phyloP scores from a whole-genome alignment of 2,888 invertebrate species.

The Agriopis aurantiaria region DNA sequence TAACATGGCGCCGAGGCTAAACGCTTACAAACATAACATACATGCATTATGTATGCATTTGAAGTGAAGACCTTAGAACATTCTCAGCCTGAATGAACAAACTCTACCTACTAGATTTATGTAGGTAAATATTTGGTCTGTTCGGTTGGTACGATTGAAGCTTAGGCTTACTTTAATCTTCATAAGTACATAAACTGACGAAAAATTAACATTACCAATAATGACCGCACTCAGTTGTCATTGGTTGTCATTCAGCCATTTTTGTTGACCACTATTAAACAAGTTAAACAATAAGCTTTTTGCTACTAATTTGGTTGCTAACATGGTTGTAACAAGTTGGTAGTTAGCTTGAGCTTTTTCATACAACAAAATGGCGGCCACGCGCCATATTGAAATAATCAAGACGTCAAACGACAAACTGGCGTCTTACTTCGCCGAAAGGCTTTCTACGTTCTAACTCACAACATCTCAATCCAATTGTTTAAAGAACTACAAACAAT shows the following conservation, averaged over 20 bases:
- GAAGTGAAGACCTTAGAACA: conserved; percentile 8
- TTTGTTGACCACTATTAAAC: background rate
- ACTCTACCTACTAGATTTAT: background rate
- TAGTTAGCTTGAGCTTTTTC: too few species aligned
- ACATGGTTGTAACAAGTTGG: too few species aligned
- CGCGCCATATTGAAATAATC: conserved; percentile 3
- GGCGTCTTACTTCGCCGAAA: conserved; percentile 7
- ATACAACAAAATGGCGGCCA: conserved; percentile 12
- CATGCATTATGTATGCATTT: conserved; percentile 24
- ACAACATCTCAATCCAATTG: conserved; percentile 36
- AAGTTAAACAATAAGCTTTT: background rate
- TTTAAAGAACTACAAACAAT: conserved; percentile 37
- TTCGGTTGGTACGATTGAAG: conserved; percentile 18
- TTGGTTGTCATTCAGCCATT: conserved; percentile 1
- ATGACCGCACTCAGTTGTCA: conserved; percentile 1
- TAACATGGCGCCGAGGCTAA: conserved; percentile 56
- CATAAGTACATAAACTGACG: conserved; percentile 24
- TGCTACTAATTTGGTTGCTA: background rate
- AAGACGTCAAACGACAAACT: conserved; percentile 13
- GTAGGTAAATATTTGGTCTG: conserved; percentile 10
- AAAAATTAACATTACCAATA: conserved; percentile 6
- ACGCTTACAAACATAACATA: conserved; percentile 24
- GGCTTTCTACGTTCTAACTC: conserved; percentile 10
- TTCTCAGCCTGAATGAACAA: background rate
- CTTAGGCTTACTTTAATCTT: conserved; percentile 5